These are phyloP conservation scores for Poeciliopsis paucimaculata DNA, from an alignment of 2,797 vertebrate genomes.

Conservation along the genomic window DNA sequence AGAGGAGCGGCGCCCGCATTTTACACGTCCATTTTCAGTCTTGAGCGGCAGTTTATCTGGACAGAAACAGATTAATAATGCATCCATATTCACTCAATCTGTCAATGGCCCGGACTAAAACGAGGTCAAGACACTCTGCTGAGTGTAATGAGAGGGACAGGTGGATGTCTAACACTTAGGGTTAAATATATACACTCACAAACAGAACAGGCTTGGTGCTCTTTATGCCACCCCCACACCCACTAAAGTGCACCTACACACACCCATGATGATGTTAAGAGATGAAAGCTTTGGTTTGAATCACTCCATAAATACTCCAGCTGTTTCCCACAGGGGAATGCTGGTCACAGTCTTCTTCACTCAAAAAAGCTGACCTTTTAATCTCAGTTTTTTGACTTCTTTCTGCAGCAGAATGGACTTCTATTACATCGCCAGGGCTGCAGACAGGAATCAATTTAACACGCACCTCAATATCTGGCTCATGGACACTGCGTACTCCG, in stretches of 20 bases:
- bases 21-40: constrained; percentile 42
- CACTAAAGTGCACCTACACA: constrained; percentile 10
- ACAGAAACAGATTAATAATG: constrained; percentile 59
- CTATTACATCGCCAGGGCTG: constrained; percentile 58
- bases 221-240: background rate
- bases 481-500: constrained; percentile 45
- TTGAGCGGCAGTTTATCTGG: constrained; percentile 49
- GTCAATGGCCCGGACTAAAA: constrained; percentile 38
- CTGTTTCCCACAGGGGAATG: constrained; percentile 61
- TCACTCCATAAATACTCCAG: constrained; percentile 58
- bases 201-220: background rate
- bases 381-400: constrained; percentile 66
- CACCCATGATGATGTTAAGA: constrained; percentile 48
- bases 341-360: constrained; percentile 64
- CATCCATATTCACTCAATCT: constrained; percentile 48
- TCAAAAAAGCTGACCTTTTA: constrained; percentile 72
- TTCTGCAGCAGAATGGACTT: constrained; percentile 43
- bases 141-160: constrained; percentile 19
- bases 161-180: constrained; percentile 33
- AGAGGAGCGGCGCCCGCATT: constrained; percentile 22
- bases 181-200: constrained; percentile 19
- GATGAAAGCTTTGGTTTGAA: constrained; percentile 61
- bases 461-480: constrained; percentile 50
- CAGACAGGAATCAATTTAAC: constrained; percentile 70
- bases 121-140: constrained; percentile 41